Base-by-base conservation (phyloP, 2,888 invertebrate species). In the Mimachlamys varia region DNA sequence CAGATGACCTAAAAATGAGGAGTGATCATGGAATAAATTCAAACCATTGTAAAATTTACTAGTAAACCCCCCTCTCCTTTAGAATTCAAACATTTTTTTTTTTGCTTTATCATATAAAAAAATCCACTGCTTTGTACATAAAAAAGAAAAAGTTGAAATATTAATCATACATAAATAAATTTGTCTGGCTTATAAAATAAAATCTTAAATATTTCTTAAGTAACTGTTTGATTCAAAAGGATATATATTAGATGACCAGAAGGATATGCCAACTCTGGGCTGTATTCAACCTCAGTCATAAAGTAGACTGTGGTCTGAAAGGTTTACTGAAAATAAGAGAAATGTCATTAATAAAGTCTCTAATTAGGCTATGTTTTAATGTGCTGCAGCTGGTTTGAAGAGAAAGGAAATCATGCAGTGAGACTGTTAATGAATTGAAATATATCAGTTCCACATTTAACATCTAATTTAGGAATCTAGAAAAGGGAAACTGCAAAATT, bases 301-400 rank as follows among this genome's bases (percentile, higher is more conserved):
- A 76, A 76, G 76, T 76, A 76, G 76, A 76, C 76, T 76, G 27
- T 62, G 55, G 55, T 44, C 44, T 38, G 27, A 55, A n/a, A 89
- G 89, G 88, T 76, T 87, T 89, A 89, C 87, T 90, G 90, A 88
- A 90, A 90, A 90, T 38, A 90, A 90, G 90, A 89, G 53, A 88
- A 88, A 44, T 76, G 44, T 49, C n/a, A 87, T 33, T 76, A 76
- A 76, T 76, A 44, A 5, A 44, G 76, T 76, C 76, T 22, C n/a
- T 19, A 58, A 58, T 58, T n/a, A 58, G 19, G 22, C 19, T 76
- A 33, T 76, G 4, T 44, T 44, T 44, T n/a, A n/a, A 7, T 44
- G 44, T 44, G 44, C 44, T 44, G n/a, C n/a, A n/a, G n/a, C 62
- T 27, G 10, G 10, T 76, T 76, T 27, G 76, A 10, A 13, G 76